Base-by-base conservation (phyloP, 92 coral and sea anemone species). In the Palythoa heliodiscus region DNA sequence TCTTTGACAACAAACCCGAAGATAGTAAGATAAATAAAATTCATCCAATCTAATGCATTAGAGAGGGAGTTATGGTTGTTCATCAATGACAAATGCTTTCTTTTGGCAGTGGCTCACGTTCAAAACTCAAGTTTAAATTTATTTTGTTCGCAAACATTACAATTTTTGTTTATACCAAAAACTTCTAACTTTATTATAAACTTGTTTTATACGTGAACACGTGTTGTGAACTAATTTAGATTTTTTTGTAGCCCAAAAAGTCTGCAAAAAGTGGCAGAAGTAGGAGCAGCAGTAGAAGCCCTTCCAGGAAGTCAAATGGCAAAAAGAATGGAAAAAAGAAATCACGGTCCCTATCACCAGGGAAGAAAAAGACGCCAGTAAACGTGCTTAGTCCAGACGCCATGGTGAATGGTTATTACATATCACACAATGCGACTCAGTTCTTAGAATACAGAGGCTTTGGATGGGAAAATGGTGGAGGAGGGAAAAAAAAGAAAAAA, bases 321-420 rank as follows among this genome's bases (percentile, higher is more conserved):
- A 91, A 91, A 70, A 93, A 93, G 80, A 88, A 95, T 60, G 94
- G 96, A 3, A 93, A 92, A 76, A 93, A 92, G 82, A 93, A 91
- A 72, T 90, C 95, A 7, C 93, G 93, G 20, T 95, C 98, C 12
- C 92, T 92, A 4, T 97, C 99, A 12, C 95, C 95, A 1, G 92
- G 91, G 14, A 90, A 89, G 35, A 87, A 82, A 67, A 95, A 91
- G 80, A 66, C 75, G 38, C 92, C 91, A 0, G 89, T 92, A 1
- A 97, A 97, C 70, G 67, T 97, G 78, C 23, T 97, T 71, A 97
- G 99, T 66, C 96, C 98, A 2, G 95, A 93, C 86, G 99, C 98
- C 7, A 97, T 97, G 99, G 98, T 93, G 7, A 97, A 97, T 82
- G 99, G 98, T 0, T 97, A 97, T 82, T 97, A 97, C 71, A 97